phyloP scores from a whole-genome alignment of 2,797 vertebrate genomes.

The Borostomias antarcticus region DNA sequence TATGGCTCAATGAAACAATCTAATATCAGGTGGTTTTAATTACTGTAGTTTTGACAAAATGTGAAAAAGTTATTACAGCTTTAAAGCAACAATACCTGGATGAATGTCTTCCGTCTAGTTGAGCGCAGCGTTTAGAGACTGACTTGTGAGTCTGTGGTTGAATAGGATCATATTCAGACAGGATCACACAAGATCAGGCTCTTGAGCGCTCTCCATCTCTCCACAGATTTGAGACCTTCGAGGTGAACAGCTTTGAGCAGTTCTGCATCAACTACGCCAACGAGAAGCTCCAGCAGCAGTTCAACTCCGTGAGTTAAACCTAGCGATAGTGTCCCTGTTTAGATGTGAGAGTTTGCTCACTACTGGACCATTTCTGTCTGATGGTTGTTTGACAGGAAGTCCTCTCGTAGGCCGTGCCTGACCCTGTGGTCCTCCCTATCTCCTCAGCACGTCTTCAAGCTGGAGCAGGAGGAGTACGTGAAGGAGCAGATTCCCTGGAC shows the following conservation, averaged over 20 bases:
- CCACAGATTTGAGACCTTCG: conserved; percentile 94
- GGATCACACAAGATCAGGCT: not conserved
- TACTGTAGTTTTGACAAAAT: too few species aligned
- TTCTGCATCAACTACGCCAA: conserved; percentile 99
- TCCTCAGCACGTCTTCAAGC: conserved; percentile 89
- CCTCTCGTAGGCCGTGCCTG: not conserved
- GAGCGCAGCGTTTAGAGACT: too few species aligned
- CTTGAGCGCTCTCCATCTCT: not conserved
- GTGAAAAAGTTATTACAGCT: too few species aligned
- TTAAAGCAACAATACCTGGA: too few species aligned
- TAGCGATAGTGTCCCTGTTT: not conserved
- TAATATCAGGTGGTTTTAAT: too few species aligned
- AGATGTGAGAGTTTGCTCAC: not conserved
- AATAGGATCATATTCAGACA: not conserved
- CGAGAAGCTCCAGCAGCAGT: conserved; percentile 98
- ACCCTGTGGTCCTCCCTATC: not conserved
- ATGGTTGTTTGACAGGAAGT: not conserved
- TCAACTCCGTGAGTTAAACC: conserved; percentile 86
- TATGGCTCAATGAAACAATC: too few species aligned
- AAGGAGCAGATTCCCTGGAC: conserved; percentile 90
- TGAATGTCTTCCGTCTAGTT: too few species aligned
- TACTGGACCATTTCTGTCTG: too few species aligned
- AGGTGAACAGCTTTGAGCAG: conserved; percentile 96
- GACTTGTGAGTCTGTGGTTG: not conserved
- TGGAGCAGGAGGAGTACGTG: conserved; percentile 92